Percentiles rank a stretch among this genome's conserved stretches.
These are phyloP conservation scores for Pocillopora meandrina DNA, from an alignment of 92 coral and sea anemone species.

Conservation along the genomic window DNA sequence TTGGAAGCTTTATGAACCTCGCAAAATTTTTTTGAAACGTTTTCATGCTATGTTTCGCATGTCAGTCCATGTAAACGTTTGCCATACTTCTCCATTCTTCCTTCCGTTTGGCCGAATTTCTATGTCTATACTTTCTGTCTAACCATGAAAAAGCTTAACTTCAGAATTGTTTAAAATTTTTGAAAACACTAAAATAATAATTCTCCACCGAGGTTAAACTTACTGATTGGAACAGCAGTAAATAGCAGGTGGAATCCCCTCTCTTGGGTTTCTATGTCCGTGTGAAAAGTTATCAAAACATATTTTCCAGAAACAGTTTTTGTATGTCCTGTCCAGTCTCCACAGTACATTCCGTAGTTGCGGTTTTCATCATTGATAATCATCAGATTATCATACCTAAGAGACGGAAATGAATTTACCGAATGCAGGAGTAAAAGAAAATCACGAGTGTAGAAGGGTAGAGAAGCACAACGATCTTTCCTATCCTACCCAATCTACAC, in stretches of 20 bases:
- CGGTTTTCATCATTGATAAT: neutral
- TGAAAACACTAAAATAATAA: neutral
- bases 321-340: neutral
- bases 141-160: neutral
- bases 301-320: neutral
- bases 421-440: too few relatives aligned
- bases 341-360: slow-evolving; percentile 5
- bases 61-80: too few relatives aligned
- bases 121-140: neutral
- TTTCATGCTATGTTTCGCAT: too few relatives aligned
- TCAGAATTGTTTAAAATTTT: neutral
- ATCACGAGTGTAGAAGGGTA: too few relatives aligned
- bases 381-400: neutral
- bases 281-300: neutral
- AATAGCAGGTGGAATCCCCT: neutral
- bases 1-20: too few relatives aligned
- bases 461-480: too few relatives aligned
- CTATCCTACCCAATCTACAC: too few relatives aligned
- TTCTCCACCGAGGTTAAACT: neutral
- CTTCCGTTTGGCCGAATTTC: too few relatives aligned
- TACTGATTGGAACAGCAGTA: slow-evolving; percentile 9
- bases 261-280: neutral
- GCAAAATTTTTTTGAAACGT: too few relatives aligned
- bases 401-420: neutral
- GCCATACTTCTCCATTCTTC: too few relatives aligned